Percentiles rank a stretch among this genome's conserved stretches.
phyloP scores from a whole-genome alignment of 2,797 vertebrate genomes.

The Acrocephalus scirpaceus region DNA sequence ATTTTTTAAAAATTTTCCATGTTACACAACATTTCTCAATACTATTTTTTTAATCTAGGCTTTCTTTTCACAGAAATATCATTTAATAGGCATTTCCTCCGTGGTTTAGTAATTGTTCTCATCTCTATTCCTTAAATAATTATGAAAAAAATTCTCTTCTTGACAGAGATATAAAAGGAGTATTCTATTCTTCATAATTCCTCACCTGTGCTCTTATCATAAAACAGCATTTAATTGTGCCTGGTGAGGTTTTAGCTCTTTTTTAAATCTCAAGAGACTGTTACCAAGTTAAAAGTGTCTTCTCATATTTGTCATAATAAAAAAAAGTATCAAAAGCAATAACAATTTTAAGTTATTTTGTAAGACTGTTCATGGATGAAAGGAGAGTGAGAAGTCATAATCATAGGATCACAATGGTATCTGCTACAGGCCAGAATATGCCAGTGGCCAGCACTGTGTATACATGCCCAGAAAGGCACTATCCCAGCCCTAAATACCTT shows the following conservation, averaged over 20 bases:
- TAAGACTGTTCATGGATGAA: not conserved
- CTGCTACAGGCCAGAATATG: not conserved
- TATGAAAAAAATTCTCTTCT: not conserved
- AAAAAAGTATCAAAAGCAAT: not conserved
- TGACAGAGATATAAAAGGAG: not conserved
- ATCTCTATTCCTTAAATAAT: not conserved
- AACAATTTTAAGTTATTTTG: not conserved
- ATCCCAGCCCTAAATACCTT: not conserved
- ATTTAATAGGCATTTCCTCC: not conserved
- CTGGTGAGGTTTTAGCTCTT: not conserved
- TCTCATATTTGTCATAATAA: not conserved
- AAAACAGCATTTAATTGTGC: not conserved
- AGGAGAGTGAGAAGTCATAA: not conserved
- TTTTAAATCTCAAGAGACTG: not conserved
- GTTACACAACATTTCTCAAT: not conserved
- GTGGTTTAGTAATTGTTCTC: slow-evolving; percentile 7
- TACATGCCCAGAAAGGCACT: not conserved
- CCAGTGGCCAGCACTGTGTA: not conserved
- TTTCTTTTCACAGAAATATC: not conserved
- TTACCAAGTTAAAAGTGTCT: not conserved
- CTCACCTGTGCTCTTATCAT: not conserved
- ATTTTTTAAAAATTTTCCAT: not conserved
- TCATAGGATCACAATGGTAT: not conserved
- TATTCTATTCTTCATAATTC: not conserved
- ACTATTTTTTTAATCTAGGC: not conserved